Conservation (phyloP, 2,113 vertebrate species). For the Psittacula cyanocephala region DNA sequence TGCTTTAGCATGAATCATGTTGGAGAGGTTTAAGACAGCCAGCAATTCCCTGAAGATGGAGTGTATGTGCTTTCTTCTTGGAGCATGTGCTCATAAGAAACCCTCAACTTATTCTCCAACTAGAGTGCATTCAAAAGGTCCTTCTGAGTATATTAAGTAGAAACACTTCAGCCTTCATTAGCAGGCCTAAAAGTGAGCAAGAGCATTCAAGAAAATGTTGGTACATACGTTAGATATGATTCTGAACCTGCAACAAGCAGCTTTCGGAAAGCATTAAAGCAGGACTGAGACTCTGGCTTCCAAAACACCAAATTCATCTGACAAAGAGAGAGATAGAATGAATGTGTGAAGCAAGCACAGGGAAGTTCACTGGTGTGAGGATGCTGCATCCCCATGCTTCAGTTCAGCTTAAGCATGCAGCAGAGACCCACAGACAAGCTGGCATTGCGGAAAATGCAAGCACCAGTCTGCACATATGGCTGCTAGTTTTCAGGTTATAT, state of each 20-base stretch:
- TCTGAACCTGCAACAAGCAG: background rate
- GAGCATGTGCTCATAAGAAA: background rate
- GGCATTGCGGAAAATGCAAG: background rate
- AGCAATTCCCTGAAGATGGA: background rate
- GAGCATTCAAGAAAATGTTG: background rate
- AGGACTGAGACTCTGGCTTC: background rate
- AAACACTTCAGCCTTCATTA: constrained; percentile 25
- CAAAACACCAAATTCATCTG: background rate
- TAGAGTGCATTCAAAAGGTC: background rate
- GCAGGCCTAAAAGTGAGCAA: background rate
- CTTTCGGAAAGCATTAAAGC: background rate
- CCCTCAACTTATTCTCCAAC: background rate
- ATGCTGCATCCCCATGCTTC: background rate
- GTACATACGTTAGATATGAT: background rate
- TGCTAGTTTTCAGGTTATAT: background rate
- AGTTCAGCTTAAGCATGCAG: background rate
- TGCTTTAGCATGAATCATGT: constrained; percentile 21
- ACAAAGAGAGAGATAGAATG: background rate
- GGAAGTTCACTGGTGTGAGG: background rate
- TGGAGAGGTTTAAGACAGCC: background rate
- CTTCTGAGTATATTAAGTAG: background rate
- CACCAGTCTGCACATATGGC: background rate
- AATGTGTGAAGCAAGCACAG: background rate
- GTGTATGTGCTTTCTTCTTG: background rate
- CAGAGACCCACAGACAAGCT: background rate